Evolutionary conservation across 2,113 vertebrate species (phyloP).

Genomic region (Tupaia chinensis): DNA sequence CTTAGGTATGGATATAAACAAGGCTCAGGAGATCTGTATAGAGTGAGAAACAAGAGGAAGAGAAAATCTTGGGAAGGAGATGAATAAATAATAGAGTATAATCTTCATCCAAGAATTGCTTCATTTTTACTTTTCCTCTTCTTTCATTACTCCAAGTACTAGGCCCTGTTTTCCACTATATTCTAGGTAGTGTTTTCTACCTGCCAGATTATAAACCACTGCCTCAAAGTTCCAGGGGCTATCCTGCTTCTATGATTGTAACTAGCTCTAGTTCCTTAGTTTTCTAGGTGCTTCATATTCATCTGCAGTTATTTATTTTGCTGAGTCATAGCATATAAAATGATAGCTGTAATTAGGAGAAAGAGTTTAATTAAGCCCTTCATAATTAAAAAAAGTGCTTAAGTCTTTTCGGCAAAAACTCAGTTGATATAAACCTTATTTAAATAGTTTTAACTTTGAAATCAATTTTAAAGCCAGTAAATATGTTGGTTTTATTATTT

Average conservation of each 20-base stretch:
- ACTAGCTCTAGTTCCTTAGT: neutral
- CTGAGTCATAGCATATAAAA: neutral
- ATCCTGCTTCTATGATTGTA: neutral
- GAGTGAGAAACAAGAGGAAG: neutral
- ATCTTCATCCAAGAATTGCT: neutral
- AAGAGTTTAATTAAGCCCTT: neutral
- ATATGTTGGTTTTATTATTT: neutral
- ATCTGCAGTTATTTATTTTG: neutral
- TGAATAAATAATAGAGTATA: conserved; percentile 27
- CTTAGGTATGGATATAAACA: neutral
- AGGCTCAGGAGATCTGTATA: neutral
- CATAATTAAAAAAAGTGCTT: neutral
- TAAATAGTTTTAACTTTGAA: neutral
- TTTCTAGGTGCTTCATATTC: neutral
- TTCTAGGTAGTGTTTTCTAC: neutral
- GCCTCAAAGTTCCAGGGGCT: neutral
- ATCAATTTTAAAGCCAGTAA: neutral
- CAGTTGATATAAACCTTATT: neutral
- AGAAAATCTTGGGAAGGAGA: neutral
- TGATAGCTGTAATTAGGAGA: neutral
- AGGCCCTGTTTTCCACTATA: neutral
- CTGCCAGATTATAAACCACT: neutral
- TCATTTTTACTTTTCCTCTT: neutral
- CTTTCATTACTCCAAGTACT: neutral
- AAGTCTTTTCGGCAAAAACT: neutral